Base-by-base conservation (phyloP, 2,797 vertebrate genomes). In the Alcedo quadribrachys region DNA sequence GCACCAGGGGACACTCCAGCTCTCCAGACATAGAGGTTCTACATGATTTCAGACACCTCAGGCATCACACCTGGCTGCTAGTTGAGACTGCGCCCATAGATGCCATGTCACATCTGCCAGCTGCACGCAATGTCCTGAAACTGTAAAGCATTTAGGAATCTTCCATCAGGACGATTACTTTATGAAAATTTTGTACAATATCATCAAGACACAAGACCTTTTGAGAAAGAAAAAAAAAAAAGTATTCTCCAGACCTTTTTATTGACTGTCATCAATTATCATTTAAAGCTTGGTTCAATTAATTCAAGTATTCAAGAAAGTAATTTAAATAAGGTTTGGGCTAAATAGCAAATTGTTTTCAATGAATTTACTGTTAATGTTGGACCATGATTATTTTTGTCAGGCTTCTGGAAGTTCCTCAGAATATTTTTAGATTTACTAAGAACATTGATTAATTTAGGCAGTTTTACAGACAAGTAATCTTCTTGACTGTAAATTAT, bases 11-110 rank as follows among this genome's bases (percentile, higher is more conserved):
- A 94, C 57, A 74, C 86, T 46, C 65, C 88, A 84, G 45, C 71
- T 94, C 84, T 61, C 70, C 57, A 67, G 71, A 67, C 33, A 22
- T 6, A 6, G 10, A 46, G 43, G n/a, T 24, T 84, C 81, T 24
- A 0, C 16, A 30, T 0, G 0, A 75, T 75, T 84, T 67, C 83
- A 82, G 78, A 74, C 8, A 90, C 88, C 92, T 87, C 65, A 19
- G 92, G 92, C 92, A 93, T 61, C 86, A 70, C 92, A 95, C 61
- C 67, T 93, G 92, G 86, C 86, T 79, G 58, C 37, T 37, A 15
- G 15, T 15, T 81, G 62, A 58, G 37, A 17, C 22, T 30, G 51
- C 1, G 9, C 15, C 78, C 37, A 7, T 4, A 61, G 86, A 92
- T 70, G 78, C 70, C n/a, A 7, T 8, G 57, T 35, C 86, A 74